phyloP scores from a whole-genome alignment of 2,113 vertebrate species.

The Montifringilla adamsi region DNA sequence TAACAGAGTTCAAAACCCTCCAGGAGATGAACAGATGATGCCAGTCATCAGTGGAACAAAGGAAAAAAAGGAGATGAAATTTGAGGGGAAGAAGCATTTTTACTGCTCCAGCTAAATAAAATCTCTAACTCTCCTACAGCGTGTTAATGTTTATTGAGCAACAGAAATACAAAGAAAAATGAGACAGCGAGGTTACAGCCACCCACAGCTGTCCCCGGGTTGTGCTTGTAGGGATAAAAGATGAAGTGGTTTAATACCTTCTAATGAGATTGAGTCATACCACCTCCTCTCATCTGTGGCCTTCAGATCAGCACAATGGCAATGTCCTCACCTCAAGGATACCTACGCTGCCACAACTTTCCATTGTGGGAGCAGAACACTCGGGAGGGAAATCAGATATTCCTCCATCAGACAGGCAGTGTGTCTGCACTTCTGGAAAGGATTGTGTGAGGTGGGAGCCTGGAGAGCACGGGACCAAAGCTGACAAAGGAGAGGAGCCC shows the following conservation, averaged over 20 bases:
- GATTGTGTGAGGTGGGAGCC: neutral
- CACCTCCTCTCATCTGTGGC: neutral
- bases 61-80: conserved; percentile 6
- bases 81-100: neutral
- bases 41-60: conserved; percentile 11
- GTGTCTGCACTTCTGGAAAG: neutral
- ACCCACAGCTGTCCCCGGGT: conserved; percentile 21
- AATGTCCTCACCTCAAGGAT: neutral
- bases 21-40: conserved; percentile 22
- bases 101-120: conserved; percentile 41
- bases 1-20: conserved; percentile 22
- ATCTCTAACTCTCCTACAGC: neutral
- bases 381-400: neutral
- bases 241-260: conserved; percentile 53
- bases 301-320: neutral
- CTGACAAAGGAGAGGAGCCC: neutral
- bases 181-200: neutral
- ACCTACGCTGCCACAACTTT: neutral
- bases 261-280: conserved; percentile 10
- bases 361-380: neutral
- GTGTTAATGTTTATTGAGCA: conserved; percentile 27
- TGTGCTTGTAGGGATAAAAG: conserved; percentile 21
- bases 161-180: conserved; percentile 35
- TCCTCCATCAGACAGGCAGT: neutral
- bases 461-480: neutral